These are phyloP conservation scores for Limonius californicus DNA, from an alignment of 1,140 invertebrate species.

Conservation along the genomic window DNA sequence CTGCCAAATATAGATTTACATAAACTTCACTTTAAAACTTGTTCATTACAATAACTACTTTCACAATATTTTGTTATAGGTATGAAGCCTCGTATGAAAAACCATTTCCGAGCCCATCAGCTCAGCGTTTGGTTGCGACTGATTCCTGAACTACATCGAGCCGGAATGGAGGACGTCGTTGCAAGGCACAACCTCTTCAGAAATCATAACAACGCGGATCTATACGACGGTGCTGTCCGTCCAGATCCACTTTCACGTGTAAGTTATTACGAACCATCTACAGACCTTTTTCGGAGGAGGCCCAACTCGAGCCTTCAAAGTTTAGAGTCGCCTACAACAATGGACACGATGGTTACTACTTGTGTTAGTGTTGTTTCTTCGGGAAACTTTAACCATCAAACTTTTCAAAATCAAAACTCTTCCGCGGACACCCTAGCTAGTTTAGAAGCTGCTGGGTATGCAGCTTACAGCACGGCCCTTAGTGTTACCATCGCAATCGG, in stretches of 20 bases:
- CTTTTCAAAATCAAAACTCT: slow-evolving; percentile 56
- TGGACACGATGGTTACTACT: slow-evolving; percentile 55
- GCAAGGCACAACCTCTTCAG: slow-evolving; percentile 79
- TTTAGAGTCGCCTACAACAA: slow-evolving; percentile 54
- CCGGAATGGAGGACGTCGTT: slow-evolving; percentile 82
- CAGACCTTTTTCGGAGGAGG: slow-evolving; percentile 53
- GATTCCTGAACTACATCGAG: slow-evolving; percentile 87
- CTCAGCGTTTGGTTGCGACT: slow-evolving; percentile 90
- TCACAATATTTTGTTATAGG: slow-evolving; percentile 66
- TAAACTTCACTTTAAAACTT: too few species aligned
- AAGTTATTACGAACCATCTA: slow-evolving; percentile 52
- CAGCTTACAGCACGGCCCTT: slow-evolving; percentile 76
- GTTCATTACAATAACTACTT: too few species aligned
- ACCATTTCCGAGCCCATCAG: slow-evolving; percentile 91
- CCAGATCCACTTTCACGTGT: slow-evolving; percentile 69
- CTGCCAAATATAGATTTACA: too few species aligned
- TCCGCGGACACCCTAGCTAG: slow-evolving; percentile 67
- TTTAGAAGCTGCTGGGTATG: slow-evolving; percentile 73
- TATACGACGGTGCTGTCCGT: slow-evolving; percentile 78
- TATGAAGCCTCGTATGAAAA: slow-evolving; percentile 84
- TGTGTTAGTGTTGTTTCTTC: slow-evolving; percentile 57
- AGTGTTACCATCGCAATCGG: slow-evolving; percentile 87
- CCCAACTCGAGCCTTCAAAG: slow-evolving; percentile 50
- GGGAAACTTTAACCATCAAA: slow-evolving; percentile 53
- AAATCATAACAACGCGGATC: slow-evolving; percentile 73